phyloP scores from a whole-genome alignment of 2,888 invertebrate genomes.

The Drosophila kuntzei region DNA sequence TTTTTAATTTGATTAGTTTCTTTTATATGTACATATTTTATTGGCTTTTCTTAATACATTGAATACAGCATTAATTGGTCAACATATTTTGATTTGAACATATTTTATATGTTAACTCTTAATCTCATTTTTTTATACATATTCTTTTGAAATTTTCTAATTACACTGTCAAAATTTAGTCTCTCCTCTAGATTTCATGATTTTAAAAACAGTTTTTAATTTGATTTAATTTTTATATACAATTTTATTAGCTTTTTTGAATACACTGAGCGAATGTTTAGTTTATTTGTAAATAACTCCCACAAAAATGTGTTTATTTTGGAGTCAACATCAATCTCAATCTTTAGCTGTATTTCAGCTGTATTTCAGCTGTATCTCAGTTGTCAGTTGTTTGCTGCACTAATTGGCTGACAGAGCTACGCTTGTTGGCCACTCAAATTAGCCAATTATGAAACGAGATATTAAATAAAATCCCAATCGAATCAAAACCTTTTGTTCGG shows the following conservation, averaged over 20 bases:
- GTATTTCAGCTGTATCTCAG: neutral
- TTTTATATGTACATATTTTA: too few relatives aligned
- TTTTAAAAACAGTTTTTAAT: too few relatives aligned
- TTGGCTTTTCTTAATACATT: too few relatives aligned
- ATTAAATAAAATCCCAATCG: slow-evolving; percentile 46
- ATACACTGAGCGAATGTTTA: too few relatives aligned
- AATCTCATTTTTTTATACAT: too few relatives aligned
- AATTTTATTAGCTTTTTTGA: too few relatives aligned
- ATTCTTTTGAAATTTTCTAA: neutral
- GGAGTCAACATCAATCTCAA: slow-evolving; percentile 1
- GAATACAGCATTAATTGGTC: too few relatives aligned
- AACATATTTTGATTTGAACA: too few relatives aligned
- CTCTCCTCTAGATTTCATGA: neutral
- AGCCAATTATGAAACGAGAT: slow-evolving; percentile 67
- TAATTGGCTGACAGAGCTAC: slow-evolving; percentile 63
- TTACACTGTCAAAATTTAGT: too few relatives aligned
- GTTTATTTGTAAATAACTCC: neutral
- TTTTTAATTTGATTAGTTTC: neutral
- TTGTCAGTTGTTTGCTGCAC: slow-evolving; percentile 20
- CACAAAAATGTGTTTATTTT: neutral
- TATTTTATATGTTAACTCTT: too few relatives aligned
- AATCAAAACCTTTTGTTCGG: slow-evolving; percentile 58
- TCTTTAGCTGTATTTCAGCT: neutral
- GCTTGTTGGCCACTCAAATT: slow-evolving; percentile 71
- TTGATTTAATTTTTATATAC: neutral